Evolutionary conservation across 2,113 vertebrate genomes (phyloP).

Genomic region (Cyanoramphus novaezelandiae): DNA sequence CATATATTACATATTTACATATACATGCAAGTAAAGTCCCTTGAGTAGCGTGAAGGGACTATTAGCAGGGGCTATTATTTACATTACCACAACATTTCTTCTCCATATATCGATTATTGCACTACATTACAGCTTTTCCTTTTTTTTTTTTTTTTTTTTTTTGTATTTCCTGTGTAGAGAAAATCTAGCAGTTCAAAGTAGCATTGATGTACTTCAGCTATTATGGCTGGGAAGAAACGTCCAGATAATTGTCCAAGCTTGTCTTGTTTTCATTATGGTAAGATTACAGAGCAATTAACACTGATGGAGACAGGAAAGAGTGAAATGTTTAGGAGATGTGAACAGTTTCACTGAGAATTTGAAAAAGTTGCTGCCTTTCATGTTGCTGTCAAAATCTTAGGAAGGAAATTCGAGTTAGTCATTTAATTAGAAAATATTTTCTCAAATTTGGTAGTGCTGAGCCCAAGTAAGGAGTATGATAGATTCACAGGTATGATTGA

Average conservation of each 20-base stretch:
- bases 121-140: neutral
- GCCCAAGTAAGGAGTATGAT: neutral
- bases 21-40: neutral
- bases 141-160: neutral
- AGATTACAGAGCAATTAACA: neutral
- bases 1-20: neutral
- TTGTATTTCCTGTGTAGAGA: neutral
- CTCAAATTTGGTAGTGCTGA: neutral
- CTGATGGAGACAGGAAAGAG: neutral
- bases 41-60: neutral
- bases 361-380: neutral
- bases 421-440: neutral
- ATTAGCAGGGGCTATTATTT: neutral
- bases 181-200: neutral
- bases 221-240: rapidly evolving
- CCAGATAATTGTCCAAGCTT: neutral
- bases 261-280: neutral
- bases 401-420: neutral
- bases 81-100: neutral
- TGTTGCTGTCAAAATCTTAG: neutral
- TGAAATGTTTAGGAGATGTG: rapidly evolving
- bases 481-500: neutral
- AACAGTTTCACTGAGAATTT: neutral
- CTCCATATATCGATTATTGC: neutral
- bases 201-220: neutral